Evolutionary conservation across 2,113 vertebrate species (phyloP).

Genomic region (Clinocottus analis): DNA sequence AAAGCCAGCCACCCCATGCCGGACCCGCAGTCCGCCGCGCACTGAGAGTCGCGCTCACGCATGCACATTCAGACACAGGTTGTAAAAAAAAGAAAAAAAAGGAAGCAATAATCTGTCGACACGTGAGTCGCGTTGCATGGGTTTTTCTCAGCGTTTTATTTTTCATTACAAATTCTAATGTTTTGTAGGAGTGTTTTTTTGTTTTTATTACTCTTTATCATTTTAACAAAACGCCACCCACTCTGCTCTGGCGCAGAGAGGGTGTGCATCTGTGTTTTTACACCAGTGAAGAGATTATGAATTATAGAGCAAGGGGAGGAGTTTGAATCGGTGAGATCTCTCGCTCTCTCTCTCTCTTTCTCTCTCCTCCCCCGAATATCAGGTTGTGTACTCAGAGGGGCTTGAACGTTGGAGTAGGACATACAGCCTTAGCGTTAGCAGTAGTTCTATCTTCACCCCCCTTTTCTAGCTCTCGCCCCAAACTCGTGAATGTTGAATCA

Average conservation of each 20-base stretch:
- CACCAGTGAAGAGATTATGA: constrained; percentile 69
- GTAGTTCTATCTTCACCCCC: constrained; percentile 37
- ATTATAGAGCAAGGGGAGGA: constrained; percentile 41
- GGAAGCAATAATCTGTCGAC: constrained; percentile 88
- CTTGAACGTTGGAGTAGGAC: constrained; percentile 51
- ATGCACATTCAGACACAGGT: constrained; percentile 78
- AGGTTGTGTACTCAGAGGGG: constrained; percentile 63
- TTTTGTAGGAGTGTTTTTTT: constrained; percentile 76
- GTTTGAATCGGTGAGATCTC: constrained; percentile 15
- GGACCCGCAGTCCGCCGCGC: constrained; percentile 76
- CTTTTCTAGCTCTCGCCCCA: constrained; percentile 46
- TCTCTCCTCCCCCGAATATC: constrained; percentile 56
- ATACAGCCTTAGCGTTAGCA: constrained; percentile 67
- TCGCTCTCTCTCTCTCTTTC: too few relatives aligned
- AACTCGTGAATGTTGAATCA: constrained; percentile 72
- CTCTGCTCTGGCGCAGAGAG: constrained; percentile 46
- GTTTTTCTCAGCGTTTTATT: constrained; percentile 74
- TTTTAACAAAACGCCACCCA: constrained; percentile 68
- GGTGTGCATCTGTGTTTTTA: constrained; percentile 66
- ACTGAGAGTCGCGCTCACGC: constrained; percentile 73
- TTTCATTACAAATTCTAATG: constrained; percentile 72
- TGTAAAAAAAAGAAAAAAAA: too few relatives aligned
- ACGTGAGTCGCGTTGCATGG: constrained; percentile 66
- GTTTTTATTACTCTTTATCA: constrained; percentile 78
- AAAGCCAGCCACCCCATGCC: constrained; percentile 83